Evolutionary conservation across 2,113 vertebrate genomes (phyloP), one percentile per base, ranked within the genome.

Genomic region (Acanthisitta chloris): DNA sequence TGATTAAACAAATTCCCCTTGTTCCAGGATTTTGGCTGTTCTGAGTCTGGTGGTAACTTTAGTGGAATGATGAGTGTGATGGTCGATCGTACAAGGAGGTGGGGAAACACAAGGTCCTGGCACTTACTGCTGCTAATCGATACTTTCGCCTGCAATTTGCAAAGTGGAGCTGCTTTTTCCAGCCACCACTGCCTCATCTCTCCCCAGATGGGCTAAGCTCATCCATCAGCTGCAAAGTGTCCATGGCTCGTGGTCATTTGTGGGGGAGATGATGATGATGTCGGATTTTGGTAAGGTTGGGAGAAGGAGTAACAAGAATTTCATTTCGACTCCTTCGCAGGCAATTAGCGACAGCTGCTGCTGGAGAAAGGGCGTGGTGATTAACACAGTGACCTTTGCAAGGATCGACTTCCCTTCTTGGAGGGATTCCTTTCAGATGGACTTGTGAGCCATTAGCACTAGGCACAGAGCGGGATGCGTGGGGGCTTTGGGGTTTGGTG

Each of bases 331-430:
- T 96, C 92, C 94, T 96, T 95, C 90, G 77, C 76, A 87, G 82
- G 81, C 94, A 95, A 96, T 96, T 97, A 96, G 69, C 1, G 0
- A 52, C 92, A 94, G 94, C 96, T 92, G 86, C 93, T 69, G 88
- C 86, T 86, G 26, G 69, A 79, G 89, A 87, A 94, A 78, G 85
- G 87, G 74, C 4, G 8, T 81, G 70, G 91, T 92, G 94, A 92
- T 95, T 96, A 96, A 85, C 94, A 81, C 31, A 20, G 78, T 92
- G 89, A 97, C 92, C 95, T 96, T 94, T 94, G 91, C 79, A 93
- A 78, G 85, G 76, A 81, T 65, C 57, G 9, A 67, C 84, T 91
- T 95, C 73, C 69, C 66, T 59, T 88, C 92, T 73, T 79, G 76
- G 76, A 92, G 81, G n/a, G 69, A n/a, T 86, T 94, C 71, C 80